A percentile compares a stretch with the other conserved stretches of the same genome.
Evolutionary conservation across 2,113 vertebrate genomes (phyloP).

Genomic region (Malurus cyaneus): DNA sequence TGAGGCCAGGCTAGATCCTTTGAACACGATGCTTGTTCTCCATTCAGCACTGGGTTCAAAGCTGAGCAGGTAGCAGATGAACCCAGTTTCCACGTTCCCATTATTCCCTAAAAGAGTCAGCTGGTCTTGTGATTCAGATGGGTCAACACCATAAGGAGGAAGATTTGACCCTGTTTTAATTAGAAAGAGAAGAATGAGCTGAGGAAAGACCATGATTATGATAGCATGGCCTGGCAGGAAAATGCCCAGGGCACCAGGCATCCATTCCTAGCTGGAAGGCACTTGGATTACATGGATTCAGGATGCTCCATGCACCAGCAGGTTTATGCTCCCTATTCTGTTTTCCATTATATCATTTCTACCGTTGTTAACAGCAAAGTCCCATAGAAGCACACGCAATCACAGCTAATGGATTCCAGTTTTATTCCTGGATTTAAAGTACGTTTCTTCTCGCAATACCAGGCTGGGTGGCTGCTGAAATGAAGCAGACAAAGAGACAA

Average conservation of each 20-base stretch:
- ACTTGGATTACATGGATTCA: not conserved
- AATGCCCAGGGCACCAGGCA: not conserved
- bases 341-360: conserved; percentile 46
- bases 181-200: not conserved
- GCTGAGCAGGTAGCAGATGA: not conserved
- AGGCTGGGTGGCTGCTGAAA: conserved; percentile 33
- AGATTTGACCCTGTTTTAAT: not conserved
- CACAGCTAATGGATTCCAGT: conserved; percentile 45
- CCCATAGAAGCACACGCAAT: conserved; percentile 12
- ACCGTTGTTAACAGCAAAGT: conserved; percentile 29
- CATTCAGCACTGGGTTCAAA: not conserved
- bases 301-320: not conserved
- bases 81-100: not conserved
- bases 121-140: not conserved
- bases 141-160: not conserved
- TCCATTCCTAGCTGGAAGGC: not conserved
- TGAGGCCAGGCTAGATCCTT: not conserved
- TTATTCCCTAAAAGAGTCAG: not conserved
- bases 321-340: not conserved
- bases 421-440: conserved; percentile 31
- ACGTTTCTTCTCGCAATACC: not conserved
- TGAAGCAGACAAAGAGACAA: conserved; percentile 38
- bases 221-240: not conserved
- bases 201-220: not conserved
- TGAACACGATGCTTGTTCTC: not conserved